These are phyloP conservation scores for Tiliacea aurago DNA, from an alignment of 2,888 invertebrate genomes.

Conservation along the genomic window DNA sequence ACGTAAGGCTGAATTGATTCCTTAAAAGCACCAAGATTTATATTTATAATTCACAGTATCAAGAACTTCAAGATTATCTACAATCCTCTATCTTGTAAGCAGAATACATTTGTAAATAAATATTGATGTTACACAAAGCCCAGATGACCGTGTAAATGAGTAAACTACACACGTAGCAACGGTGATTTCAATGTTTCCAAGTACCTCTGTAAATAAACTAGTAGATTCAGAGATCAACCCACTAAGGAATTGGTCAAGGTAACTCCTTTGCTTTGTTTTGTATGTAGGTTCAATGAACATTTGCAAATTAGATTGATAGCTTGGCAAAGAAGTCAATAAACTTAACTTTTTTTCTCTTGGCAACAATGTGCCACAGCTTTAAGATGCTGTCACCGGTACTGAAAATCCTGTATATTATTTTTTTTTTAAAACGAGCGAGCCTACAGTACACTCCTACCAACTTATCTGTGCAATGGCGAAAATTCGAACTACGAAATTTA, in stretches of 20 bases:
- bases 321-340: no score
- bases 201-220: constrained; percentile 35
- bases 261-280: constrained; percentile 8
- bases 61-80: neutral
- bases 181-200: constrained; percentile 10
- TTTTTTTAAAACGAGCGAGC: no score
- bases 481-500: no score
- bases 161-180: constrained; percentile 14
- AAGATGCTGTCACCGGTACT: no score
- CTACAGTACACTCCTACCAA: no score
- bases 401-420: no score
- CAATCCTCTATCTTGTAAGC: constrained; percentile 13
- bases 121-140: constrained; percentile 18
- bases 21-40: neutral
- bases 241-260: constrained; percentile 24
- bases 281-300: neutral
- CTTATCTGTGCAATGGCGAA: no score
- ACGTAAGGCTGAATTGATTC: neutral
- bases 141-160: constrained; percentile 9
- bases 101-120: constrained; percentile 19
- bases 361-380: neutral
- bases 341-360: no score
- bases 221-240: constrained; percentile 1
- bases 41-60: constrained; percentile 9
- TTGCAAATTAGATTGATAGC: neutral